phyloP scores from a whole-genome alignment of 2,888 invertebrate genomes.

The Stenoptilia bipunctidactyla region DNA sequence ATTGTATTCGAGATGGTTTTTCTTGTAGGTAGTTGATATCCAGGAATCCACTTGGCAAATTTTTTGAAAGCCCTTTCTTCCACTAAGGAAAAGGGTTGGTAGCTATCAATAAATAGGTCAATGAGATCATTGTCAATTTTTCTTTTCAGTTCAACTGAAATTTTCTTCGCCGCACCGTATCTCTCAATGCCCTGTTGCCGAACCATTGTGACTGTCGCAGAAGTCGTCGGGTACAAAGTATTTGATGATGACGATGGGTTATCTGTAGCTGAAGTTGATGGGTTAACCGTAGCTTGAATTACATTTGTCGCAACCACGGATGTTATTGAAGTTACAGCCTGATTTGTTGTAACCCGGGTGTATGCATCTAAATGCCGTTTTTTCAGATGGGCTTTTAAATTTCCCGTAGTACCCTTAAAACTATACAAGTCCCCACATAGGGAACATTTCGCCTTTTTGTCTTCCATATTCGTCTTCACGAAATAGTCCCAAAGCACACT shows the following conservation, averaged over 20 bases:
- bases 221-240: too few relatives aligned
- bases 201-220: neutral
- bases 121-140: slow-evolving; percentile 11
- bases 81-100: slow-evolving; percentile 19
- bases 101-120: slow-evolving; percentile 13
- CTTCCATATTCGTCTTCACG: neutral
- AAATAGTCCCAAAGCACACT: neutral
- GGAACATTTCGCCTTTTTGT: slow-evolving; percentile 8
- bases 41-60: slow-evolving; percentile 18
- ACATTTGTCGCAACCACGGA: neutral
- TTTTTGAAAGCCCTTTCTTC: slow-evolving; percentile 19
- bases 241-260: neutral
- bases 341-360: neutral
- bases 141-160: slow-evolving; percentile 11
- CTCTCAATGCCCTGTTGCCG: slow-evolving; percentile 7
- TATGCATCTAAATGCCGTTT: slow-evolving; percentile 5
- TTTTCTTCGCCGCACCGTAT: slow-evolving; percentile 11
- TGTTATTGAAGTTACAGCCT: neutral
- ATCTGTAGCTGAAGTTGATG: neutral
- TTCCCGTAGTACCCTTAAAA: slow-evolving; percentile 7
- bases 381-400: slow-evolving; percentile 7
- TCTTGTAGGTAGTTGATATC: slow-evolving; percentile 16
- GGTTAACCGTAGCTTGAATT: neutral
- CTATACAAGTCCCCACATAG: slow-evolving; percentile 5
- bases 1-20: slow-evolving; percentile 16